Evolutionary conservation across 2,888 invertebrate genomes (phyloP).

Genomic region (Druceiella hillmani): DNA sequence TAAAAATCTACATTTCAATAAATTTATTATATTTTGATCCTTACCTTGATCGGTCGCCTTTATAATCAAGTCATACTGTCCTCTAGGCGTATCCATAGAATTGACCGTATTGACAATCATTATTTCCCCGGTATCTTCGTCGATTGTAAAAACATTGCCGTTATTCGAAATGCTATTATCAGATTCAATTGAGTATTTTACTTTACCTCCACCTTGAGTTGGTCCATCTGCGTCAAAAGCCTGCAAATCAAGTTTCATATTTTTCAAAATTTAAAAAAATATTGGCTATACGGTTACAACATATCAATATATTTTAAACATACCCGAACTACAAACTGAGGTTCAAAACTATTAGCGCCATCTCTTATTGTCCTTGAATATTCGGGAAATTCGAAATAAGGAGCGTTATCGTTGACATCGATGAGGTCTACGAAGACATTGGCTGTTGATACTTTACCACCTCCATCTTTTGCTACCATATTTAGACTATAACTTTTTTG

Average conservation of each 20-base stretch:
- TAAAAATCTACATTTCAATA: no score
- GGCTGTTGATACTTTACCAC: slow-evolving; percentile 64
- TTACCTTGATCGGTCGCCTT: slow-evolving; percentile 67
- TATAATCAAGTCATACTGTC: slow-evolving; percentile 64
- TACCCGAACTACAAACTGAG: slow-evolving; percentile 69
- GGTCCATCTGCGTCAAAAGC: slow-evolving; percentile 74
- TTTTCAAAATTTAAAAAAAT: background rate
- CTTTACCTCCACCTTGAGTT: slow-evolving; percentile 61
- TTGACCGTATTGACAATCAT: slow-evolving; percentile 57
- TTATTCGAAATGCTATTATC: slow-evolving; percentile 63
- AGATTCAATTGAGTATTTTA: slow-evolving; percentile 60
- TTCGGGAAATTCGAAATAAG: slow-evolving; percentile 62
- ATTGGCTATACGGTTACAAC: no score
- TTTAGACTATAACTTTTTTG: slow-evolving; percentile 76
- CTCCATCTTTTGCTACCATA: slow-evolving; percentile 76
- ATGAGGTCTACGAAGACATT: slow-evolving; percentile 65
- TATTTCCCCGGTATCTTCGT: slow-evolving; percentile 66
- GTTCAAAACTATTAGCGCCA: slow-evolving; percentile 69
- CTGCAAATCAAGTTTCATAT: slow-evolving; percentile 29
- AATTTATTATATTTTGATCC: no score
- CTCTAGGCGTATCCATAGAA: slow-evolving; percentile 69
- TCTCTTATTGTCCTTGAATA: slow-evolving; percentile 74
- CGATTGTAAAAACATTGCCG: slow-evolving; percentile 59
- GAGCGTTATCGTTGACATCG: slow-evolving; percentile 75
- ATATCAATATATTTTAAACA: slow-evolving; percentile 19